These are phyloP conservation scores for Dermolepida albohirtum DNA, from an alignment of 2,888 invertebrate species.

Conservation along the genomic window DNA sequence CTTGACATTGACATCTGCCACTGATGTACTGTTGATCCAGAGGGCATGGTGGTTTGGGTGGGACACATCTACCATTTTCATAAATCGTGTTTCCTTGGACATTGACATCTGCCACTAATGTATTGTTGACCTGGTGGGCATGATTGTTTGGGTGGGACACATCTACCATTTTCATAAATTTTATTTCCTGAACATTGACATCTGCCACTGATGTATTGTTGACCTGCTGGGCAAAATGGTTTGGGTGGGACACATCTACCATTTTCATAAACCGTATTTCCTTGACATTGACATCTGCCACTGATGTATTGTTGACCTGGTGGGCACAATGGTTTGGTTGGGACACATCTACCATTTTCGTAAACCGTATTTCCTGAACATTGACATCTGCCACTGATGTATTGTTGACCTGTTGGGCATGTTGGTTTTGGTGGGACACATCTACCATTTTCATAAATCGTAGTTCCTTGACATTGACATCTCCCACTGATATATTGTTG, in stretches of 20 bases:
- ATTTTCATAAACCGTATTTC: constrained; percentile 3
- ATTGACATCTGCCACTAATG: constrained; percentile 32
- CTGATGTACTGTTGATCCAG: background rate
- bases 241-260: constrained; percentile 26
- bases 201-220: constrained; percentile 29
- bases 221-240: constrained; percentile 21
- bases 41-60: constrained; percentile 13
- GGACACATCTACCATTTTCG: constrained; percentile 31
- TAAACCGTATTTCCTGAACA: background rate
- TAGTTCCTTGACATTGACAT: constrained; percentile 14
- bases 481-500: constrained; percentile 34
- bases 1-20: constrained; percentile 21
- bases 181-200: constrained; percentile 11
- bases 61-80: constrained; percentile 26
- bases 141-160: constrained; percentile 2
- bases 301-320: constrained; percentile 28
- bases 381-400: constrained; percentile 37
- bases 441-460: constrained; percentile 9
- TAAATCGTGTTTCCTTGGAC: background rate
- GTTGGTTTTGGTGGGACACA: constrained; percentile 29
- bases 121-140: constrained; percentile 21
- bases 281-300: constrained; percentile 28
- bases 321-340: constrained; percentile 18
- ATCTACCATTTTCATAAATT: constrained; percentile 15
- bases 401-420: constrained; percentile 30